Percentiles rank a stretch among this genome's conserved stretches.
These are phyloP conservation scores for Protophormia terraenovae DNA, from an alignment of 2,888 invertebrate genomes.

Conservation along the genomic window DNA sequence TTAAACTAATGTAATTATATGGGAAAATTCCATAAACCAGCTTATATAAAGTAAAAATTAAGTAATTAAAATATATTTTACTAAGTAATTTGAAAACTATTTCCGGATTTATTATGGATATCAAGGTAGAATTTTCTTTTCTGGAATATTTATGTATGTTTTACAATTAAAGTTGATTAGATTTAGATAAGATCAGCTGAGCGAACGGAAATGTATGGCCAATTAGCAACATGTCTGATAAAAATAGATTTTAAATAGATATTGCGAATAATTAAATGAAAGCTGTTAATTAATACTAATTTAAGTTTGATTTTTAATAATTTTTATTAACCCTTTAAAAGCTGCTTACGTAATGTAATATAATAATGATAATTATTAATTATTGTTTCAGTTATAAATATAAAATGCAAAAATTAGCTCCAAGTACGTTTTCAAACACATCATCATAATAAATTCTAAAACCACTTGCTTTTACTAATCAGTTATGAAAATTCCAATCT, in stretches of 20 bases:
- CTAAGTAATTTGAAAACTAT: background rate
- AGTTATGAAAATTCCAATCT: too few relatives aligned
- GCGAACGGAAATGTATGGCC: too few relatives aligned
- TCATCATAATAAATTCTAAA: too few relatives aligned
- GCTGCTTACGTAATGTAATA: background rate
- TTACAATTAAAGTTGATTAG: too few relatives aligned
- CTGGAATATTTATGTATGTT: too few relatives aligned
- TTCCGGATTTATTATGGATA: background rate
- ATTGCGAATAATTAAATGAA: background rate
- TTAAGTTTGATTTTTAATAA: background rate
- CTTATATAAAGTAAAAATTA: background rate
- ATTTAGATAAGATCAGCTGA: too few relatives aligned
- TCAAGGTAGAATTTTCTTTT: background rate
- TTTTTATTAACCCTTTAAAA: background rate
- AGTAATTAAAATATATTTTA: background rate
- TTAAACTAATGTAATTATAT: background rate
- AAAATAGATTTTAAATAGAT: background rate
- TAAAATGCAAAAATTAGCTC: too few relatives aligned
- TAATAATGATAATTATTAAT: too few relatives aligned
- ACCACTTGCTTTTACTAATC: too few relatives aligned
- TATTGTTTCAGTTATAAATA: too few relatives aligned
- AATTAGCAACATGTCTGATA: background rate
- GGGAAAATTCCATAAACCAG: constrained; percentile 10
- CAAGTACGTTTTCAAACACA: too few relatives aligned
- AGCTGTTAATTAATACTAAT: background rate